Evolutionary conservation across 2,888 invertebrate species (phyloP).

Genomic region (Ephialtes manifestator): DNA sequence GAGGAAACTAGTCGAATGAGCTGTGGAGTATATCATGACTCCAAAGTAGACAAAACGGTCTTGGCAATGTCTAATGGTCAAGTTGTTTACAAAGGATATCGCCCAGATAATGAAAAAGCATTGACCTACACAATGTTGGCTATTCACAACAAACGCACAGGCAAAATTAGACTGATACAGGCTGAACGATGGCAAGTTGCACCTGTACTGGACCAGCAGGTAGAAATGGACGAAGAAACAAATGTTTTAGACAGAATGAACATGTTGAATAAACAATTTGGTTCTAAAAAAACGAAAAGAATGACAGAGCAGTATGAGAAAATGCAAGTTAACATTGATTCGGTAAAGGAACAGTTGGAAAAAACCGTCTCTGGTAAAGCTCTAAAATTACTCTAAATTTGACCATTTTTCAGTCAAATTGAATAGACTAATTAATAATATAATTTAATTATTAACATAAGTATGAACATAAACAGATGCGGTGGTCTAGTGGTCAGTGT

Average conservation of each 20-base stretch:
- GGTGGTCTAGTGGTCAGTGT: too few species aligned
- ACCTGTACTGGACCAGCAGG: constrained; percentile 77
- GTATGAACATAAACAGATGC: too few species aligned
- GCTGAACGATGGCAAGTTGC: constrained; percentile 82
- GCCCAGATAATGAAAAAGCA: constrained; percentile 77
- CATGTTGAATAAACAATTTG: constrained; percentile 89
- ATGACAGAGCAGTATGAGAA: constrained; percentile 88
- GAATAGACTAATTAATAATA: too few species aligned
- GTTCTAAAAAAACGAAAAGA: constrained; percentile 89
- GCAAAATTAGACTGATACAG: constrained; percentile 81
- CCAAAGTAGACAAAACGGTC: constrained; percentile 74
- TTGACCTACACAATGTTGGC: constrained; percentile 81
- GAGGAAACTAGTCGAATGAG: constrained; percentile 79
- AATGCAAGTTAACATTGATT: constrained; percentile 88
- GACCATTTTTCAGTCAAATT: constrained; percentile 3
- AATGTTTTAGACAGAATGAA: constrained; percentile 74
- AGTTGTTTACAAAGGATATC: constrained; percentile 82
- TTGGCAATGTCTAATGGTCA: constrained; percentile 81
- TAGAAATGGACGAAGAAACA: constrained; percentile 62
- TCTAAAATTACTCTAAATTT: constrained; percentile 13
- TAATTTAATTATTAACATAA: too few species aligned
- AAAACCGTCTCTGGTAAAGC: constrained; percentile 86
- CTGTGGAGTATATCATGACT: constrained; percentile 79
- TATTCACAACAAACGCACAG: constrained; percentile 82
- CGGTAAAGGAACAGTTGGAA: constrained; percentile 88